Evolutionary conservation across 2,888 invertebrate species (phyloP).

Genomic region (Acanthopleura granulata): DNA sequence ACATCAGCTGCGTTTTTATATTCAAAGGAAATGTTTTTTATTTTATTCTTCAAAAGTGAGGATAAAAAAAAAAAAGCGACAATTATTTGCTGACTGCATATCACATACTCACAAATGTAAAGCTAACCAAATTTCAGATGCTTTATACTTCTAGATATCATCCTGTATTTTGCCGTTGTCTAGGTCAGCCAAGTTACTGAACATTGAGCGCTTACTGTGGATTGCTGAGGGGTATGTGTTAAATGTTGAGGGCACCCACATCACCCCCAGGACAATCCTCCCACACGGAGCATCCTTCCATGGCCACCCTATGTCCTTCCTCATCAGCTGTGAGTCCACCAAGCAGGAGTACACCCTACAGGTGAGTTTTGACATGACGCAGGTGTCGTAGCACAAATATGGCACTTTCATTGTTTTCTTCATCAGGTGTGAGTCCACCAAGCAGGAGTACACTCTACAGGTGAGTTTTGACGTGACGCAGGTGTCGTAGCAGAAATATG

Average conservation of each 20-base stretch:
- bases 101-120: too few species aligned
- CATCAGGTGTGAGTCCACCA: conserved; percentile 62
- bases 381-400: too few species aligned
- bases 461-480: conserved; percentile 42
- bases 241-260: conserved; percentile 69
- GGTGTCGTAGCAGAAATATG: too few species aligned
- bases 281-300: conserved; percentile 72
- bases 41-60: too few species aligned
- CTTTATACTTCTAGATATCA: too few species aligned
- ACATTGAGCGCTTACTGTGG: conserved; percentile 70
- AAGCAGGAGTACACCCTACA: conserved; percentile 67
- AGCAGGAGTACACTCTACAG: conserved; percentile 67
- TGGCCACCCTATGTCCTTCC: conserved; percentile 68
- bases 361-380: conserved; percentile 44
- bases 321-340: conserved; percentile 66
- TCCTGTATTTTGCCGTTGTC: too few species aligned
- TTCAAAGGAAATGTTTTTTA: too few species aligned
- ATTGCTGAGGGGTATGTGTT: conserved; percentile 71
- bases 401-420: too few species aligned
- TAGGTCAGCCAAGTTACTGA: conserved; percentile 66
- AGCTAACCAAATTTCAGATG: too few species aligned
- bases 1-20: too few species aligned
- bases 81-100: too few species aligned
- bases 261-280: conserved; percentile 68
- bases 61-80: too few species aligned